Conservation (phyloP, 2,113 vertebrate species). For the Percina caprodes region DNA sequence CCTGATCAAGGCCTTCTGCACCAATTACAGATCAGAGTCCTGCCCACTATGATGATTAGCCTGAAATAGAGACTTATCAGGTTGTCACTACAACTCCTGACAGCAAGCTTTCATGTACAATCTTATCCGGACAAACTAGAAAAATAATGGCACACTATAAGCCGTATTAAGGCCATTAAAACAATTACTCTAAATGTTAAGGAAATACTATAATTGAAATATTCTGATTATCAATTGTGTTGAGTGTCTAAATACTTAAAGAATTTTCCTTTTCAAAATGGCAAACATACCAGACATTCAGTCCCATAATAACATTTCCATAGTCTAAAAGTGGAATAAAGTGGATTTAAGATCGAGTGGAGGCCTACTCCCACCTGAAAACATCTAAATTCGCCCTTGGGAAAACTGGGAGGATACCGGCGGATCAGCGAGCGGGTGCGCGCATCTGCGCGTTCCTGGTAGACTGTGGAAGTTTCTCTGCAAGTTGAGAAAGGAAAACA, state of each 20-base stretch:
- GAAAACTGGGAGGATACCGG: constrained; percentile 77
- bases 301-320: not conserved
- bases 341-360: constrained; percentile 1
- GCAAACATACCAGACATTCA: not conserved
- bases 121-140: constrained; percentile 14
- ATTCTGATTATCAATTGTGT: not conserved
- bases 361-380: constrained; percentile 40
- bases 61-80: constrained; percentile 60
- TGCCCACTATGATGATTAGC: constrained; percentile 60
- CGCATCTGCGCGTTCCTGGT: constrained; percentile 73
- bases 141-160: not conserved
- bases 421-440: constrained; percentile 48
- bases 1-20: constrained; percentile 78
- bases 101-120: constrained; percentile 17
- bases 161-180: constrained; percentile 12
- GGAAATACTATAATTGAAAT: not conserved
- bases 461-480: constrained; percentile 69
- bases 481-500: constrained; percentile 59
- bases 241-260: not conserved
- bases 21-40: constrained; percentile 63
- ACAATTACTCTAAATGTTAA: not conserved
- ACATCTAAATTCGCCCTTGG: constrained; percentile 60
- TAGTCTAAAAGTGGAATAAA: constrained; percentile 19
- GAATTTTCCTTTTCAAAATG: not conserved
- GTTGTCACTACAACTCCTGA: constrained; percentile 33